phyloP scores from a whole-genome alignment of 2,113 vertebrate species.

The Ptyas mucosa region DNA sequence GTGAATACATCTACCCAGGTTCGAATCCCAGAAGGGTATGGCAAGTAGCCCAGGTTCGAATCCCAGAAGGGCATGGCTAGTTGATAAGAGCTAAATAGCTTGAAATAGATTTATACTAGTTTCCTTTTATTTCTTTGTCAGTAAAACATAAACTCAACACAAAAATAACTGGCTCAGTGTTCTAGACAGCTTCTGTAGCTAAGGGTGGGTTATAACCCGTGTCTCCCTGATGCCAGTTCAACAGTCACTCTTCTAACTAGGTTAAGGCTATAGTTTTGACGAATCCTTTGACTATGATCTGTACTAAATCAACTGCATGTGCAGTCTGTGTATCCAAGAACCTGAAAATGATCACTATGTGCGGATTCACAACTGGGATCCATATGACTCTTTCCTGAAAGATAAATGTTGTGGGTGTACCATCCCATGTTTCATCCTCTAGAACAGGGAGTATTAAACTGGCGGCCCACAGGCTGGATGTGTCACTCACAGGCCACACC shows the following conservation, averaged over 20 bases:
- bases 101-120: too few relatives aligned
- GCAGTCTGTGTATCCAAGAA: neutral
- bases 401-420: neutral
- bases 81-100: too few relatives aligned
- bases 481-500: too few relatives aligned
- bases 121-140: too few relatives aligned
- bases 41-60: too few relatives aligned
- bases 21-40: too few relatives aligned
- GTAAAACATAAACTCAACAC: too few relatives aligned
- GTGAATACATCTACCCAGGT: too few relatives aligned
- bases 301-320: neutral
- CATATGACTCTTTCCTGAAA: neutral
- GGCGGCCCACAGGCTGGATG: fast-evolving
- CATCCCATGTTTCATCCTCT: too few relatives aligned
- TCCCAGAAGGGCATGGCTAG: too few relatives aligned
- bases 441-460: too few relatives aligned
- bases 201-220: neutral
- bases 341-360: neutral
- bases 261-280: neutral
- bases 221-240: neutral
- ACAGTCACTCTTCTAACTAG: neutral
- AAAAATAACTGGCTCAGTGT: neutral
- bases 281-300: neutral
- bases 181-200: neutral
- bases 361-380: too few relatives aligned